Base-by-base conservation (phyloP, 2,797 vertebrate species). In the Microctenopoma stevenorrisi region DNA sequence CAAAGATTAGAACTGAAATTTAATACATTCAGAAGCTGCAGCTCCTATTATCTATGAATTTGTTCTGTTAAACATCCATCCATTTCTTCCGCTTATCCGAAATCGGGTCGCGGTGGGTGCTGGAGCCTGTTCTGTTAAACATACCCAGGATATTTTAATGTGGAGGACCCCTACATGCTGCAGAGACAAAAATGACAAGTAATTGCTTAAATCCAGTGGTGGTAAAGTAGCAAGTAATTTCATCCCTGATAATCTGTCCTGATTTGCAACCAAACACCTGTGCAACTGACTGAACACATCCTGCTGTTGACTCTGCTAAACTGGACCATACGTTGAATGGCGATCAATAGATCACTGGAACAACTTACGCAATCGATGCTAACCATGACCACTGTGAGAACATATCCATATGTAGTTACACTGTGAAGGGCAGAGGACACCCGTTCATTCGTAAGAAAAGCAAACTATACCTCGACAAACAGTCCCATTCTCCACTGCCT, bases 401-500 rank as follows among this genome's bases (percentile, higher is more conserved):
- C 5, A n/a, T 38, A 43, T 59, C 7, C 28, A 10, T 68, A 33
- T 6, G 30, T 33, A 7, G 30, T 7, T 6, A 33, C 30, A 33
- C 38, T 55, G 28, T 66, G 69, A 56, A 59, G 28, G 35, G 18
- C 26, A 76, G 28, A 63, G 16, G 12, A 5, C 26, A 59, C 16
- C n/a, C 40, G 53, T 55, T 78, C 15, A 47, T 63, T 48, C 7
- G 4, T 7, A 26, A 47, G 6, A 18, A 61, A 6, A 60, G 14
- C 10, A 16, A 28, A 56, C 74, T 91, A 88, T 95, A 99, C 98
- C 98, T 97, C 94, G 88, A 90, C 98, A 99, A 55, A 97, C 50
- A 0, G 98, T 99, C 16, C 96, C 97, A 0, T 99, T 99, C 81
- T 99, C 96, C 85, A 95, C 95, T 0, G 97, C 94, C 82, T 98